Evolutionary conservation across 1,140 invertebrate species (phyloP).

Genomic region (Neodiprion virginianus): DNA sequence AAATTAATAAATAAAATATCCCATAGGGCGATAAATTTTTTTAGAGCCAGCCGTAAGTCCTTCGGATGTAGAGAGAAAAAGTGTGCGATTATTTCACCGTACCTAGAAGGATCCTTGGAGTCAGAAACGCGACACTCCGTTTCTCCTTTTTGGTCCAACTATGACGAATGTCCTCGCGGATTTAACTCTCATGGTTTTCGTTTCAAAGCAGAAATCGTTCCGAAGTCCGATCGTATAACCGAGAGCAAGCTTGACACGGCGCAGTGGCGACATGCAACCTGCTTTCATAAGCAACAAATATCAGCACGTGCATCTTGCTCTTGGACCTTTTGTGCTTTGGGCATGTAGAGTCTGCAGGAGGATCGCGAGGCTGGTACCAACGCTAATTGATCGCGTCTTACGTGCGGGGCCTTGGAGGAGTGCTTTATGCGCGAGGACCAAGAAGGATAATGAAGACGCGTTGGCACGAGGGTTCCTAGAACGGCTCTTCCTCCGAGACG

Average conservation of each 20-base stretch:
- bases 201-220: too few species aligned
- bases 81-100: too few species aligned
- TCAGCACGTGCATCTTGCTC: slow-evolving; percentile 33
- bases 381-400: slow-evolving; percentile 48
- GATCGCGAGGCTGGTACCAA: slow-evolving; percentile 37
- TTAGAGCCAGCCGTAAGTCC: too few species aligned
- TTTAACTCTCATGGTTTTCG: too few species aligned
- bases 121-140: too few species aligned
- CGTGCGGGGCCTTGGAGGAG: slow-evolving; percentile 30
- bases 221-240: too few species aligned
- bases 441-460: slow-evolving; percentile 48
- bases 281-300: slow-evolving; percentile 40
- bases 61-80: too few species aligned
- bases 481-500: slow-evolving; percentile 17
- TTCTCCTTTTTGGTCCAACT: too few species aligned
- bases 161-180: too few species aligned
- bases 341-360: background rate
- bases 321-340: slow-evolving; percentile 27
- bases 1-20: too few species aligned
- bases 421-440: slow-evolving; percentile 11
- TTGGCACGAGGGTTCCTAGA: slow-evolving; percentile 48
- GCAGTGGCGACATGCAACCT: slow-evolving; percentile 17
- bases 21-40: too few species aligned
- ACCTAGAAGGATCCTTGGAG: too few species aligned
- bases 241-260: background rate